A percentile compares a stretch with the other conserved stretches of the same genome.
Conservation (phyloP, 2,888 invertebrate species). For the Mythimna vitellina region DNA sequence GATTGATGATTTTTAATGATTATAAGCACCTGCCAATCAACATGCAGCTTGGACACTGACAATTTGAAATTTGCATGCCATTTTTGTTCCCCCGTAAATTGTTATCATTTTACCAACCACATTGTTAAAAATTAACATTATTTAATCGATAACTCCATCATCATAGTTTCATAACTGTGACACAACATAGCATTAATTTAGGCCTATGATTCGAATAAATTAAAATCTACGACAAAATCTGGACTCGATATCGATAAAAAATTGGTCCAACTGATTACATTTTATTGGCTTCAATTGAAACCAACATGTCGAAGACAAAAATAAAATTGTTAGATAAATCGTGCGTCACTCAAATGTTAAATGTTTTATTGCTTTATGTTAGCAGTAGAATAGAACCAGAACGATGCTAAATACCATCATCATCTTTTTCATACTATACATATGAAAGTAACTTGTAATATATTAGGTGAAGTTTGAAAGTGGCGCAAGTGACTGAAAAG, state of each 20-base stretch:
- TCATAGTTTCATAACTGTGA: background rate
- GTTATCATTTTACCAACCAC: background rate
- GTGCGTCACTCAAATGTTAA: conserved; percentile 67
- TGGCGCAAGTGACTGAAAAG: too few relatives aligned
- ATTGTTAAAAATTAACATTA: background rate
- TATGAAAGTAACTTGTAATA: background rate
- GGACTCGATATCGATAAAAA: conserved; percentile 59
- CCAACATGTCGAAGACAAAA: conserved; percentile 73
- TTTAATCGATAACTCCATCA: background rate
- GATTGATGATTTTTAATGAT: too few relatives aligned
- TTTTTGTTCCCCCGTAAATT: background rate
- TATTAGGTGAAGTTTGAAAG: too few relatives aligned
- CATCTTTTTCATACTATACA: background rate
- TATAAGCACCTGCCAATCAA: too few relatives aligned
- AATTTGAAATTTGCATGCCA: too few relatives aligned
- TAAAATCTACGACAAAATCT: conserved; percentile 40
- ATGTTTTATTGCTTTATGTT: conserved; percentile 41
- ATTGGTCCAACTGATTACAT: conserved; percentile 66
- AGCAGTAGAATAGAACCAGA: background rate
- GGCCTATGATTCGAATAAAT: background rate
- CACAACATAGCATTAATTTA: background rate
- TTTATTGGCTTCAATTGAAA: conserved; percentile 81
- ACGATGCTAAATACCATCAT: conserved; percentile 17
- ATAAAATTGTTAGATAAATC: conserved; percentile 74
- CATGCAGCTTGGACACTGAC: too few relatives aligned